A percentile compares a stretch with the other conserved stretches of the same genome.
phyloP scores from a whole-genome alignment of 2,888 invertebrate genomes.

The Neoitamus cyanurus region DNA sequence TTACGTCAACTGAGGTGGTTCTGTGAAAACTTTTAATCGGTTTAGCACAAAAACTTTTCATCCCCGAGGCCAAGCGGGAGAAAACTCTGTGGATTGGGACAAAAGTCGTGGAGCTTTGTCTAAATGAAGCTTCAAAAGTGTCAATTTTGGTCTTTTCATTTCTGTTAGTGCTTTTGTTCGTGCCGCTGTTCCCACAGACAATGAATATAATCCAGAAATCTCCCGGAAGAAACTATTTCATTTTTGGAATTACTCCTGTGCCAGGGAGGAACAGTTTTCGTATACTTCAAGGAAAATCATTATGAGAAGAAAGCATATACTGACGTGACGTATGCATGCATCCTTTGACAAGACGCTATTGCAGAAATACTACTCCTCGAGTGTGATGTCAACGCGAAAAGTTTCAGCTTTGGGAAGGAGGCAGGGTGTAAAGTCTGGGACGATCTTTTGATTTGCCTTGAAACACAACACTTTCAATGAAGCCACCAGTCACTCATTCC shows the following conservation, averaged over 20 bases:
- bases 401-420: neutral
- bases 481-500: neutral
- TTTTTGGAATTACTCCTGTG: neutral
- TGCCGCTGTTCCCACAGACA: neutral
- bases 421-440: neutral
- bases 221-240: neutral
- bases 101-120: slow-evolving; percentile 12
- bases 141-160: slow-evolving; percentile 16
- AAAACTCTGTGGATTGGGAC: neutral
- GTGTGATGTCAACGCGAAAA: neutral
- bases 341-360: neutral
- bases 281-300: neutral
- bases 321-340: neutral
- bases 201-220: neutral
- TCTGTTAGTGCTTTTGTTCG: neutral
- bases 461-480: neutral
- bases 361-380: neutral
- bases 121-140: slow-evolving; percentile 30
- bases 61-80: neutral
- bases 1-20: slow-evolving; percentile 24
- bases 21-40: slow-evolving; percentile 12
- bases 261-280: neutral
- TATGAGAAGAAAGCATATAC: neutral
- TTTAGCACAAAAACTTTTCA: slow-evolving; percentile 15
- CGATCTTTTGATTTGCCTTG: neutral